These are phyloP conservation scores for Epistrophella euchroma DNA, from an alignment of 2,888 invertebrate species.

Conservation along the genomic window DNA sequence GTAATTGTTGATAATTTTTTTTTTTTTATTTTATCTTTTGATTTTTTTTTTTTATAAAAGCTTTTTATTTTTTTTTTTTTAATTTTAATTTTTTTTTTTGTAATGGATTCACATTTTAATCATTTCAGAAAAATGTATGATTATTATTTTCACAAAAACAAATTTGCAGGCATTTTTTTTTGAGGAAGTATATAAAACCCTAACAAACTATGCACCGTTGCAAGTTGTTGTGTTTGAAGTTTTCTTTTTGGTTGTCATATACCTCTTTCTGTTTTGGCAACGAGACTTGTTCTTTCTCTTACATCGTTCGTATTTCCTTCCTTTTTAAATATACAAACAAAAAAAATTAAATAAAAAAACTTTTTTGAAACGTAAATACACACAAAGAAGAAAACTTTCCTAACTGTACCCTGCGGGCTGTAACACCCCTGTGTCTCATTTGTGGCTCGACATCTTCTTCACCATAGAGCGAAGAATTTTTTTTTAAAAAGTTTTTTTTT, in stretches of 20 bases:
- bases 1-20: slow-evolving; percentile 36
- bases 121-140: slow-evolving; percentile 34
- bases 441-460: slow-evolving; percentile 31
- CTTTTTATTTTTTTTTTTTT: slow-evolving; percentile 34
- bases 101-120: slow-evolving; percentile 17
- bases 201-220: slow-evolving; percentile 29
- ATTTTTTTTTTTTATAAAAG: slow-evolving; percentile 63
- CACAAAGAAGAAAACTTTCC: slow-evolving; percentile 42
- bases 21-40: slow-evolving; percentile 14
- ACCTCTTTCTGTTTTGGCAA: slow-evolving; percentile 63
- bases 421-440: slow-evolving; percentile 28
- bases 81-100: slow-evolving; percentile 25
- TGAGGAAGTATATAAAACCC: slow-evolving; percentile 6
- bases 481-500: neutral
- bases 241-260: slow-evolving; percentile 35
- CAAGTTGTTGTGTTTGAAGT: slow-evolving; percentile 32
- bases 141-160: slow-evolving; percentile 7
- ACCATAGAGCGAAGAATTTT: slow-evolving; percentile 8
- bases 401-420: slow-evolving; percentile 41
- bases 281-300: slow-evolving; percentile 40
- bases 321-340: neutral
- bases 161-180: slow-evolving; percentile 12
- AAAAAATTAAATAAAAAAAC: slow-evolving; percentile 2
- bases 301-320: slow-evolving; percentile 33
- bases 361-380: slow-evolving; percentile 21